Evolutionary conservation across 2,888 invertebrate genomes (phyloP), one percentile per base, ranked within the genome.

Genomic region (Mamestra brassicae): DNA sequence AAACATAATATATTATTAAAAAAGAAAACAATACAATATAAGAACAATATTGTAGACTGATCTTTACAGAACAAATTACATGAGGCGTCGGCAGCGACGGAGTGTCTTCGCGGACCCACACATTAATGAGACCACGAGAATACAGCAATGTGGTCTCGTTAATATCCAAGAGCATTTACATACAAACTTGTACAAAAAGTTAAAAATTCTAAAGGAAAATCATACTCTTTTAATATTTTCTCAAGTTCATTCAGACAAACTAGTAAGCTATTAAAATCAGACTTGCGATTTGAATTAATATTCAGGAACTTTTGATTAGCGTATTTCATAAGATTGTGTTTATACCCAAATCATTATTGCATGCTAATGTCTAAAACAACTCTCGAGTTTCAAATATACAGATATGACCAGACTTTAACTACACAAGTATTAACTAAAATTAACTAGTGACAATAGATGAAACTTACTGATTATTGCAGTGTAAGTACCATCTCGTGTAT

Each of bases 1-100:
- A 96, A 96, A 96, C 96, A 96, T 95, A 95, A 96, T 96, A 96
- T 96, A 96, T 95, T 96, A 96, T 94, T 95, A 94, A 92, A 95
- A 94, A 95, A 95, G 94, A 94, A 93, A 94, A 95, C 94, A 95
- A 95, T 94, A 95, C 95, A 95, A 94, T 95, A 95, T 93, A 95
- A 94, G 95, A 95, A 95, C 94, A 93, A 95, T 95, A 95, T 95
- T 94, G 95, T 95, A 95, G 94, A 94, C 93, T 94, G 92, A 93
- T 94, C 91, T 94, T 94, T 92, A 94, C 93, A 94, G 92, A 92
- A 90, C 90, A 87, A 86, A 83, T 78, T 83, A 88, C 85, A 86
- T 69, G 84, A 84, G 81, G 61, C 75, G 62, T 54, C 72, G 78
- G 80, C 80, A 80, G 78, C 82, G 72, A 55, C 26, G 63, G 7